Percentiles rank a stretch among this genome's conserved stretches.
These are phyloP conservation scores for Tragulus kanchil DNA, from an alignment of 2,113 vertebrate genomes.

Conservation along the genomic window DNA sequence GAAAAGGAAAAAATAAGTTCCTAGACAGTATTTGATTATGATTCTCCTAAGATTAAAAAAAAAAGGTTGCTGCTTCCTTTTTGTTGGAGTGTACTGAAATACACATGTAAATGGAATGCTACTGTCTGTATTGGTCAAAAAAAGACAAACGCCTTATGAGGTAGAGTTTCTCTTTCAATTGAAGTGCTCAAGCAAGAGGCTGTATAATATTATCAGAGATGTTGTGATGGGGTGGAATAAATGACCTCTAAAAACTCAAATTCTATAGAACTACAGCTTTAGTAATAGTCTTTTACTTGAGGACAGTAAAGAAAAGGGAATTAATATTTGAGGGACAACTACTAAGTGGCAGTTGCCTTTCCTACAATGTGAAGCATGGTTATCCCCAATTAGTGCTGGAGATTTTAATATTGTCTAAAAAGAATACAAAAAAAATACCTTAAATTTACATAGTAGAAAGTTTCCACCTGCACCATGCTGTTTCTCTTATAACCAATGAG, in stretches of 20 bases:
- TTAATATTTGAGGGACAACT: not conserved
- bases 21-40: constrained; percentile 8
- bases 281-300: not conserved
- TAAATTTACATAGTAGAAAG: not conserved
- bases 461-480: not conserved
- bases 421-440: not conserved
- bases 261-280: not conserved
- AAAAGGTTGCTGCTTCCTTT: not conserved
- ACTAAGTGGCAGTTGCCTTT: not conserved
- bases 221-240: not conserved
- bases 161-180: not conserved
- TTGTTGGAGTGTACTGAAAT: not conserved
- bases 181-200: not conserved
- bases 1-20: not conserved
- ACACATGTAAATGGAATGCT: not conserved
- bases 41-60: constrained; percentile 6
- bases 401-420: not conserved
- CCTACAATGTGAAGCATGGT: not conserved
- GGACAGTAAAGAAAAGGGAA: not conserved
- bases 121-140: not conserved
- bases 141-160: not conserved
- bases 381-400: not conserved
- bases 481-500: not conserved
- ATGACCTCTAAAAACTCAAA: not conserved
- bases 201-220: not conserved